Conservation (phyloP, 1,140 invertebrate genomes). For the Acromyrmex echinatior region DNA sequence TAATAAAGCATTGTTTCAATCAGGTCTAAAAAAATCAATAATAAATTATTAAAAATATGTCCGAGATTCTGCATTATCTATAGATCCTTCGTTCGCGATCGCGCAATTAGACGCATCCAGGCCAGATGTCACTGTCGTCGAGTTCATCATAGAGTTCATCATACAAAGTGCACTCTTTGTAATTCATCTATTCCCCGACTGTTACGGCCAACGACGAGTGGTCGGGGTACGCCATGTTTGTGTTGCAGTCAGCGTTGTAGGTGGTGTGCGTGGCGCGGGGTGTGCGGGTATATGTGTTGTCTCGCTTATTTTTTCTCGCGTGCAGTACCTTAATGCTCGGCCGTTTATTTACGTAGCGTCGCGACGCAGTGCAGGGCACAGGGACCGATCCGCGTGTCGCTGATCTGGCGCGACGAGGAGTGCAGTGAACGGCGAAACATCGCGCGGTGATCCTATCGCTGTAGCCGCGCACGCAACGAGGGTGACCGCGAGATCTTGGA, state of each 20-base stretch:
- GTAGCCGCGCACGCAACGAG: neutral
- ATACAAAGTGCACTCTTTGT: neutral
- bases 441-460: neutral
- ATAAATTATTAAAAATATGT: neutral
- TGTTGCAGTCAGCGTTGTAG: conserved; percentile 56
- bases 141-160: too few relatives aligned
- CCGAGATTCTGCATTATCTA: neutral
- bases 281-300: conserved; percentile 59
- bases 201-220: neutral
- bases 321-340: conserved; percentile 53
- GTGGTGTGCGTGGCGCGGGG: conserved; percentile 56
- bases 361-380: neutral
- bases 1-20: neutral
- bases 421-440: neutral
- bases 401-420: neutral
- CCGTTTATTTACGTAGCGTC: conserved; percentile 72
- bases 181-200: neutral
- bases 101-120: neutral
- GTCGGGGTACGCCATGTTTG: conserved; percentile 67
- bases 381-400: neutral
- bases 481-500: neutral
- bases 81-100: neutral
- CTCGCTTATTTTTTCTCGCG: conserved; percentile 63
- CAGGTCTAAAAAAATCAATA: neutral
- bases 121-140: neutral